A percentile compares a stretch with the other conserved stretches of the same genome.
phyloP scores from a whole-genome alignment of 2,888 invertebrate species.

The Leucophenga montana region DNA sequence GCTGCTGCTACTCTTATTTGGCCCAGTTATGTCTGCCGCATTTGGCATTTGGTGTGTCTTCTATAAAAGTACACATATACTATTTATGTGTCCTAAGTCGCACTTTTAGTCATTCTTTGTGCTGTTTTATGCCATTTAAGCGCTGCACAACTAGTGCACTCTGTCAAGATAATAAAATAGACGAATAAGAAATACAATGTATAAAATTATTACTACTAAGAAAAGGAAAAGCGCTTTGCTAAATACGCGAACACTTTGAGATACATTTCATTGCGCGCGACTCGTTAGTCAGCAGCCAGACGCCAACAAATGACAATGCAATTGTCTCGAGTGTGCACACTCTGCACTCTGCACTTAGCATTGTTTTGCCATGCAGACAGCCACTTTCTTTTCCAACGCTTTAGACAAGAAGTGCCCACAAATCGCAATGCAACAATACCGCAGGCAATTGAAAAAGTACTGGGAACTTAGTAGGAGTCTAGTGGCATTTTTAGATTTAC shows the following conservation, averaged over 20 bases:
- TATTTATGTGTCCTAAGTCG: constrained; percentile 5
- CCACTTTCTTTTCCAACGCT: too few relatives aligned
- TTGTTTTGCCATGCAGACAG: too few relatives aligned
- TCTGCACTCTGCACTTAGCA: too few relatives aligned
- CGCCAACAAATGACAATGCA: constrained; percentile 15
- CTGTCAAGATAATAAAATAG: constrained; percentile 28
- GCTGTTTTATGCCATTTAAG: neutral
- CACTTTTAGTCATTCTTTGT: neutral
- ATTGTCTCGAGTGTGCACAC: constrained; percentile 22
- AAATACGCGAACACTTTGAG: too few relatives aligned
- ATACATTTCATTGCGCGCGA: too few relatives aligned
- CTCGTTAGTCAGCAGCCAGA: constrained; percentile 19
- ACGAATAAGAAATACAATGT: constrained; percentile 2
- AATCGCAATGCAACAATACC: too few relatives aligned
- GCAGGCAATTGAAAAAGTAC: too few relatives aligned
- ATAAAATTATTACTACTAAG: constrained; percentile 16
- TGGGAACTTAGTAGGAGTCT: too few relatives aligned
- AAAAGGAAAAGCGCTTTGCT: constrained; percentile 32
- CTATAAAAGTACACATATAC: neutral
- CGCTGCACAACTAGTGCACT: constrained; percentile 28
- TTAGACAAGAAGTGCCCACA: too few relatives aligned
- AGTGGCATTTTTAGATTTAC: too few relatives aligned
- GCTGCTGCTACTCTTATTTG: neutral
- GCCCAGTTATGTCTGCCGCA: constrained; percentile 21
- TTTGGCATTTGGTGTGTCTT: constrained; percentile 4